Percentiles rank a stretch among this genome's conserved stretches.
Evolutionary conservation across 2,888 invertebrate genomes (phyloP).

Genomic region (Ptilodon capucinus): DNA sequence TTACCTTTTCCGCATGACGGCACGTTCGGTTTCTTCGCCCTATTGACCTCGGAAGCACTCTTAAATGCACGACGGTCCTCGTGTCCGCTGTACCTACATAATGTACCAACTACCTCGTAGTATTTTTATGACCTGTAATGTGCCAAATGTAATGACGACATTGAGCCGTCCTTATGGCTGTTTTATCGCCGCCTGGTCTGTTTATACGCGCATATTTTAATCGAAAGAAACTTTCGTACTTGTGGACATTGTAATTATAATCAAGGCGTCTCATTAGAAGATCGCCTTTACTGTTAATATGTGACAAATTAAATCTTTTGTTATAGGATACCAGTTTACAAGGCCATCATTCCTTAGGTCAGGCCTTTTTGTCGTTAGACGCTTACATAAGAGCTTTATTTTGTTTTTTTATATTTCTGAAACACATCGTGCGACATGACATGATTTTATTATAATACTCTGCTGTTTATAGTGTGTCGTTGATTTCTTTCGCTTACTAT

Average conservation of each 20-base stretch:
- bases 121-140: background rate
- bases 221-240: constrained; percentile 2
- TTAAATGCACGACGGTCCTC: background rate
- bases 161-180: background rate
- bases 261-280: constrained; percentile 2
- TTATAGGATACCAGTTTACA: constrained; percentile 80
- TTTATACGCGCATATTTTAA: constrained; percentile 1
- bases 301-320: constrained; percentile 60
- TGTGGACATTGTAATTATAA: background rate
- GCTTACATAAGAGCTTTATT: constrained; percentile 60
- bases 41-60: background rate
- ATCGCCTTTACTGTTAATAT: constrained; percentile 11
- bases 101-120: background rate
- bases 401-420: constrained; percentile 33
- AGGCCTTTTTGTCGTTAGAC: constrained; percentile 65
- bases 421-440: constrained; percentile 68
- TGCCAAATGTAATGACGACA: constrained; percentile 2
- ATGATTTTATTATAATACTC: constrained; percentile 48
- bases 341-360: constrained; percentile 80
- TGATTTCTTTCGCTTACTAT: constrained; percentile 35
- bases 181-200: background rate
- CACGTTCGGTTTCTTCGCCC: background rate
- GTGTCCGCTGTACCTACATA: background rate
- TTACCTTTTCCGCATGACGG: background rate
- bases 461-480: constrained; percentile 44